Conservation (phyloP, 1,140 invertebrate species). For the Drosophila sp. region DNA sequence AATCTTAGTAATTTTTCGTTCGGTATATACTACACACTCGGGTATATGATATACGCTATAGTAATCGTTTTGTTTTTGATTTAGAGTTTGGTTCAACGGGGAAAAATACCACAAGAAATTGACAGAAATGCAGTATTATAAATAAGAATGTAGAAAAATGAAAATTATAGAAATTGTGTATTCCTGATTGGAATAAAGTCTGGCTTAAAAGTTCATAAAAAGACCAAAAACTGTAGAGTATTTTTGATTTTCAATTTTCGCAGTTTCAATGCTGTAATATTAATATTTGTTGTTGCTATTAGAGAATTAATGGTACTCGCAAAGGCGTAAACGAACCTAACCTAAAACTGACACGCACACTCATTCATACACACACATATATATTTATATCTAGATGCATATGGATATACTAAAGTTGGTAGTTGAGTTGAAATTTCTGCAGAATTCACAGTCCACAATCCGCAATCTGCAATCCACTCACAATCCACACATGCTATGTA, state of each 20-base stretch:
- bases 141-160: neutral
- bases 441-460: neutral
- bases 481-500: conserved; percentile 21
- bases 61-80: conserved; percentile 20
- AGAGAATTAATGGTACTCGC: conserved; percentile 31
- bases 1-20: conserved; percentile 15
- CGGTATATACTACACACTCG: neutral
- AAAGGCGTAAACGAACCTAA: conserved; percentile 14
- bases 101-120: neutral
- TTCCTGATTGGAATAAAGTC: conserved; percentile 24
- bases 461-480: conserved; percentile 28
- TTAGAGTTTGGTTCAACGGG: conserved; percentile 14
- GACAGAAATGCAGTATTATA: conserved; percentile 12
- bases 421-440: conserved; percentile 39
- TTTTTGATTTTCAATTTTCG: conserved; percentile 1
- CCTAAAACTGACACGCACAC: conserved; percentile 13
- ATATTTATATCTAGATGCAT: neutral
- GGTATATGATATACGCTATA: conserved; percentile 20
- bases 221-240: neutral
- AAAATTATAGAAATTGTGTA: neutral
- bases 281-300: conserved; percentile 21
- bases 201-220: conserved; percentile 4
- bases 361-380: neutral
- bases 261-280: conserved; percentile 14
- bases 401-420: conserved; percentile 38